phyloP scores from a whole-genome alignment of 2,888 invertebrate species.

The Agrilus mali region DNA sequence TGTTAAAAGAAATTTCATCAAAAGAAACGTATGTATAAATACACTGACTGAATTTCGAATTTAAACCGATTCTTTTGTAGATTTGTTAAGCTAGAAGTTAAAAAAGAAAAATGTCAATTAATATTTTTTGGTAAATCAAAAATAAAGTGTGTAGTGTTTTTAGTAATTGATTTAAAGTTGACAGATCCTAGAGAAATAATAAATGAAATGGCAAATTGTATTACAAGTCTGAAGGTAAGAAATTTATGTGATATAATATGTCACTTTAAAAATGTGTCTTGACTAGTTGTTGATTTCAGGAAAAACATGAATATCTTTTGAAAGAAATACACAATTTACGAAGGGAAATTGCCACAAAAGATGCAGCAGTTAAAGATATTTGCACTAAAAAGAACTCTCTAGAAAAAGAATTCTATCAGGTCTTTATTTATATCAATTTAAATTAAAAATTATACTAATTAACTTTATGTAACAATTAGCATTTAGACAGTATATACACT shows the following conservation, averaged over 20 bases:
- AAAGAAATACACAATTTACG: no score
- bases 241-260: no score
- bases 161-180: slow-evolving; percentile 25
- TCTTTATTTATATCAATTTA: slow-evolving; percentile 6
- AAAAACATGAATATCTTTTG: no score
- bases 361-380: slow-evolving; percentile 17
- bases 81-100: slow-evolving; percentile 22
- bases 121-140: slow-evolving; percentile 29
- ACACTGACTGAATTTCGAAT: background rate
- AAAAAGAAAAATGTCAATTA: slow-evolving; percentile 21
- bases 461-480: background rate
- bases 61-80: slow-evolving; percentile 15
- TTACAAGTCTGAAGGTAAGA: slow-evolving; percentile 20
- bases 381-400: slow-evolving; percentile 14
- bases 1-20: slow-evolving; percentile 22
- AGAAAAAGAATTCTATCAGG: slow-evolving; percentile 18
- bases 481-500: no score
- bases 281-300: background rate
- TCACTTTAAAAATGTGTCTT: background rate
- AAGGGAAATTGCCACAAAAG: slow-evolving; percentile 15
- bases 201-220: slow-evolving; percentile 25
- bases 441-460: background rate
- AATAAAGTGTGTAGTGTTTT: slow-evolving; percentile 28
- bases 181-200: slow-evolving; percentile 30
- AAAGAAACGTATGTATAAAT: slow-evolving; percentile 15